Conservation (phyloP, 35 echinoderm and acorn worm genomes). For the Stichopus chloronotus region DNA sequence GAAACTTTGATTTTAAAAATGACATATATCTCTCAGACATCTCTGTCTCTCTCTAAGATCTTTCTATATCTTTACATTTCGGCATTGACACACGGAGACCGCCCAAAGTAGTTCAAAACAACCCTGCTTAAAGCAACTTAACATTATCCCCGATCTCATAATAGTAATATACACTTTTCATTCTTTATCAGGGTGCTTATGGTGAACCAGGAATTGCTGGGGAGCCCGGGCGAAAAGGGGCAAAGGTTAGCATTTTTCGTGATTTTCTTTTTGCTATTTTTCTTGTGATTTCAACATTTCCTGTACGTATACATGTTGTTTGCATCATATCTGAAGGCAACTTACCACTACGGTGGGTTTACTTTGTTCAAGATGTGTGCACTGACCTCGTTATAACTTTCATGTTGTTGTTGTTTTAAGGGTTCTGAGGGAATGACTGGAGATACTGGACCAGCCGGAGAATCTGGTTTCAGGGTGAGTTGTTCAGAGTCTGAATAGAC, state of each 20-base stretch:
- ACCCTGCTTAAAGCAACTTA: no score
- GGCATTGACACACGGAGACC: no score
- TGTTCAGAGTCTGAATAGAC: neutral
- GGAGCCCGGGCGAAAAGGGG: neutral
- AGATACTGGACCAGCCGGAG: neutral
- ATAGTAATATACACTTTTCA: neutral
- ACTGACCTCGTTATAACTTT: neutral
- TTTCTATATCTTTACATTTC: no score
- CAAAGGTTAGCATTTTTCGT: neutral
- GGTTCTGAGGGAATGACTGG: neutral
- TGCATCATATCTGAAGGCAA: neutral
- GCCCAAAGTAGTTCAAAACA: no score
- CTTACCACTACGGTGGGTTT: neutral
- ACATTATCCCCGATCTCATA: no score
- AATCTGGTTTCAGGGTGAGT: neutral
- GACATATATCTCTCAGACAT: no score
- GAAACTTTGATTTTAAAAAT: no score
- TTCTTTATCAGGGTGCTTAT: neutral
- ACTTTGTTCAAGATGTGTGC: neutral
- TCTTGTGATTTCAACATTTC: neutral
- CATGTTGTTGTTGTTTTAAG: neutral
- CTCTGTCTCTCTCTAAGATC: no score
- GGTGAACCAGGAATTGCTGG: slow-evolving; percentile 7
- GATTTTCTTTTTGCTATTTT: neutral
- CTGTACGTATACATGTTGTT: neutral